Base-by-base conservation (phyloP, 2,113 vertebrate genomes). In the Eonycteris spelaea region DNA sequence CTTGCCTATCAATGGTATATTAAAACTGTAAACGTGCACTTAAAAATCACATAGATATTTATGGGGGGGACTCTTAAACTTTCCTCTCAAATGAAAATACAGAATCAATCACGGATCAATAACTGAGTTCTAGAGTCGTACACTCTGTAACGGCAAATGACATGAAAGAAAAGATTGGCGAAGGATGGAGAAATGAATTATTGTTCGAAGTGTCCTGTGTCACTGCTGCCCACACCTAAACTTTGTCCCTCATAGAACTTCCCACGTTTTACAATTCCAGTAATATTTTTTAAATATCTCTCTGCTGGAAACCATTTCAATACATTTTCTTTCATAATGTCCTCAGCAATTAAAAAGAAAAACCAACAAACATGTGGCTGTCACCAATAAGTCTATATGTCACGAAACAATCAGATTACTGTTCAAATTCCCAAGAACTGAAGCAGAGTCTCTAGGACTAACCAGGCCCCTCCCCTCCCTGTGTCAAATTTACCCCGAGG, bases 91-190 rank as follows among this genome's bases (percentile, higher is more conserved):
- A 45, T 7, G 26, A 55, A 90, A 53, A 40, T 26, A 57, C 63
- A 71, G 43, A 71, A 35, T 26, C 28, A 70, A 22, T 13, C 30
- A 16, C 35, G 33, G 14, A 2, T 14, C 30, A 4, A 40, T 12
- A 38, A 48, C 5, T 16, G 10, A n/a, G 33, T n/a, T 0, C 6
- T 0, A 1, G 48, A 77, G 55, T 16, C 59, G 9, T 13, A 11
- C 6, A 19, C 9, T 48, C 16, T 40, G 13, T 33, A 30, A 38
- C 6, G 18, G n/a, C 38, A 55, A 26, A 74, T 11, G 1, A 30
- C 3, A 24, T 7, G 6, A 19, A 43, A 40, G 16, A 3, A 7
- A 22, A 3, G 0, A 9, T 0, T 28, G 43, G 6, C 9, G 55
- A 67, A 26, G 6, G 21, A 3, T 11, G 16, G 15, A 14, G 28